phyloP scores from a whole-genome alignment of 1,140 invertebrate species.

The Battus philenor region DNA sequence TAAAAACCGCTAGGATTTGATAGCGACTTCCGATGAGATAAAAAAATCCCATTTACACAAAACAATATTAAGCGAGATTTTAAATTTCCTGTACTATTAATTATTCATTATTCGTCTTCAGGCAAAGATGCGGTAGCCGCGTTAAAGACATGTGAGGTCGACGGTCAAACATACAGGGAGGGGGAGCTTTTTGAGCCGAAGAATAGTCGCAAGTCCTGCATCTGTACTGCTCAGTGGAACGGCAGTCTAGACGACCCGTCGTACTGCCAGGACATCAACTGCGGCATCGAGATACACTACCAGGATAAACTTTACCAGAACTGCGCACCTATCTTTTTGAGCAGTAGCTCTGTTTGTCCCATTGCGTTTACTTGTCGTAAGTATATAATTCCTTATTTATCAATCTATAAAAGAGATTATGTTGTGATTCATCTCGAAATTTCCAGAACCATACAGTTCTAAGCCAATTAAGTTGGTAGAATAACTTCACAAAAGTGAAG shows the following conservation, averaged over 20 bases:
- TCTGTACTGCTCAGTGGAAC: constrained; percentile 65
- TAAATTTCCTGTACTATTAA: too few relatives aligned
- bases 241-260: constrained; percentile 42
- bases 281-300: constrained; percentile 70
- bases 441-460: too few relatives aligned
- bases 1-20: too few relatives aligned
- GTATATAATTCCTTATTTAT: too few relatives aligned
- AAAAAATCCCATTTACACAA: too few relatives aligned
- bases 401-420: too few relatives aligned
- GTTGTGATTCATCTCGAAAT: too few relatives aligned
- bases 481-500: too few relatives aligned
- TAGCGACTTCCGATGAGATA: too few relatives aligned
- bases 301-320: constrained; percentile 56
- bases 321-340: constrained; percentile 71
- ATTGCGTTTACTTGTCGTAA: constrained; percentile 75
- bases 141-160: constrained; percentile 65
- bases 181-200: constrained; percentile 71
- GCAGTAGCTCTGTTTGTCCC: constrained; percentile 60
- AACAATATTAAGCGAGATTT: too few relatives aligned
- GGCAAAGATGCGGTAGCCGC: constrained; percentile 58
- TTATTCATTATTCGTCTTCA: too few relatives aligned
- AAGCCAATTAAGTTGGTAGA: too few relatives aligned
- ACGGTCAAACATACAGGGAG: constrained; percentile 66
- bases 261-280: constrained; percentile 71
- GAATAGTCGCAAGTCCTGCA: constrained; percentile 65